A percentile compares a stretch with the other conserved stretches of the same genome.
These are phyloP conservation scores for Petrocephalus microphthalmus DNA, from an alignment of 2,113 vertebrate species.

Conservation along the genomic window DNA sequence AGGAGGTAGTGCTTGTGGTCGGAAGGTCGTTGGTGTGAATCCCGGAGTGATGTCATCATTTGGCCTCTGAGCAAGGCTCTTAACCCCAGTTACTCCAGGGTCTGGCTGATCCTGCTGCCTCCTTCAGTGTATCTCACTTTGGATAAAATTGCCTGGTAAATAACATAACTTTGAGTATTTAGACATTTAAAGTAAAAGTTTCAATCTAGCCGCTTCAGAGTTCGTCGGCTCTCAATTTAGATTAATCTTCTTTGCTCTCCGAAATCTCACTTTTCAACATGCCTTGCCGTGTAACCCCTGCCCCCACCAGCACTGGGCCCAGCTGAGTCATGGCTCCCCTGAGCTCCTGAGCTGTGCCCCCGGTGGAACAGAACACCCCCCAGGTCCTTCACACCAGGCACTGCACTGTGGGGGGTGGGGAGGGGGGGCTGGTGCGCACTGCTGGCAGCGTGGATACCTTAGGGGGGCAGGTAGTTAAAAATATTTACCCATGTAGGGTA, in stretches of 20 bases:
- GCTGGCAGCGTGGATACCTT: not conserved
- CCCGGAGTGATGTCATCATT: not conserved
- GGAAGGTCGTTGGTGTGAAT: not conserved
- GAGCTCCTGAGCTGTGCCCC: not conserved
- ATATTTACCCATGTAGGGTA: not conserved
- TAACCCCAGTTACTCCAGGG: not conserved
- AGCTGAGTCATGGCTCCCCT: not conserved
- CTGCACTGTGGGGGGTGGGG: not conserved
- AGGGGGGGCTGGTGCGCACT: not conserved
- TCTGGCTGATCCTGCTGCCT: not conserved
- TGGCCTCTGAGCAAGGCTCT: not conserved
- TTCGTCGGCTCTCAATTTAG: not conserved
- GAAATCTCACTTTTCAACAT: not conserved
- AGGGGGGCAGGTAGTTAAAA: not conserved
- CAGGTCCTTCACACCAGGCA: not conserved
- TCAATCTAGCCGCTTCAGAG: not conserved
- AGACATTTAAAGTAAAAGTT: too few species aligned
- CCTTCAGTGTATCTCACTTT: not conserved
- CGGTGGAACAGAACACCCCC: not conserved
- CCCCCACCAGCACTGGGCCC: not conserved
- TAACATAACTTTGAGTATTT: not conserved
- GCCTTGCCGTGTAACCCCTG: not conserved
- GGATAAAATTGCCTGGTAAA: not conserved
- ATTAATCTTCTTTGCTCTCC: not conserved
- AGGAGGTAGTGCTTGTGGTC: not conserved